Evolutionary conservation across 2,888 invertebrate species (phyloP), one percentile per base, ranked within the genome.

Genomic region (Willowsia nigromaculata): DNA sequence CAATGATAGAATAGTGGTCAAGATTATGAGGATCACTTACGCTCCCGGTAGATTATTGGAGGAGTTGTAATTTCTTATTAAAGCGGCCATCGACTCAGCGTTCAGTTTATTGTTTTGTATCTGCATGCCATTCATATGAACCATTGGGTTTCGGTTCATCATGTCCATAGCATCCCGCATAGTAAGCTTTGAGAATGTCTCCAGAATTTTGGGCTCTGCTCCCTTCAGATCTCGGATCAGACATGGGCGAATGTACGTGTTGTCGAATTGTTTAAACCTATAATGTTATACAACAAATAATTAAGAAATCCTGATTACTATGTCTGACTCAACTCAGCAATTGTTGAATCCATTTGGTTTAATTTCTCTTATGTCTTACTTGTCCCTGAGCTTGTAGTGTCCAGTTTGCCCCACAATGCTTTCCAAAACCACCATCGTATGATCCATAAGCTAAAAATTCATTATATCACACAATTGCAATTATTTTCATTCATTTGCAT

Each of bases 381-480:
- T 98, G 94, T 98, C 98, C 93, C 98, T 95, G 88, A 98, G 96
- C 94, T 98, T 97, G 94, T 98, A 97, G 94, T 99, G 98, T 91
- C 99, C 99, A 93, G 98, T 97, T 94, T 97, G 97, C 89, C 99
- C 99, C 92, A 98, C 95, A 93, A 99, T 97, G 94, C 98, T 99
- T 95, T 99, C 99, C 93, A 99, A 95, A 5, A 98, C 99, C 68
- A 98, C 98, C 98, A 99, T 99, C 93, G 98, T 95, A 94, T 99
- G 99, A 94, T 99, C 99, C 96, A 99, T 98, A 94, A 98, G 96
- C 95, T 92, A 74, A 18, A 84, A 71, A 33, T 6, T 30, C 59
- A 22, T 13, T 27, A 40, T 43, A 37, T 1, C 40, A 74, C 22
- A 13, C 40, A 74, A 40, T 43, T 18, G 18, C n/a, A 43, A 37